phyloP scores from a whole-genome alignment of 2,888 invertebrate genomes.

The Yponomeuta sedellus region DNA sequence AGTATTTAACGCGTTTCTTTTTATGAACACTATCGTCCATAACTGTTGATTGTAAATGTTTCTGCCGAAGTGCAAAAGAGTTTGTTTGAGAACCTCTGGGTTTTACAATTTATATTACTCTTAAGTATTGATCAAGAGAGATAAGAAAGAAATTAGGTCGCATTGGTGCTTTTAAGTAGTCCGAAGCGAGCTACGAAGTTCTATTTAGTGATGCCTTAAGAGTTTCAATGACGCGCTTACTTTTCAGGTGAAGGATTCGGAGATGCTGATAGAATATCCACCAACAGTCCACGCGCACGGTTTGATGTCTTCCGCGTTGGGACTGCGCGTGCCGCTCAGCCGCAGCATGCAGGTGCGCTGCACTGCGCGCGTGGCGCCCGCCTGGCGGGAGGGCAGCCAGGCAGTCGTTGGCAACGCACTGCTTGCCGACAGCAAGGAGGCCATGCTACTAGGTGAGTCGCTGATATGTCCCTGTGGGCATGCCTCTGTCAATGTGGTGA shows the following conservation, averaged over 20 bases:
- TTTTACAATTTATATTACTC: too few species aligned
- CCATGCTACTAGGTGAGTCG: conserved; percentile 21
- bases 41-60: too few species aligned
- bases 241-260: conserved; percentile 19
- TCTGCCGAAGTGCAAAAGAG: too few species aligned
- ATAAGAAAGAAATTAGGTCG: too few species aligned
- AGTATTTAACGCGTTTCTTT: too few species aligned
- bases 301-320: conserved; percentile 19
- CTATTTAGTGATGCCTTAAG: background rate
- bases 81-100: too few species aligned
- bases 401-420: conserved; percentile 18
- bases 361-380: conserved; percentile 20
- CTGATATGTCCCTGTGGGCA: background rate
- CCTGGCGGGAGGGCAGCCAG: conserved; percentile 21
- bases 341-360: conserved; percentile 21
- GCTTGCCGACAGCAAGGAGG: conserved; percentile 21
- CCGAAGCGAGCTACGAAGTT: too few species aligned
- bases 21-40: too few species aligned
- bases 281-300: conserved; percentile 20
- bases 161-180: too few species aligned
- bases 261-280: conserved; percentile 19
- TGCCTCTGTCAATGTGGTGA: too few species aligned
- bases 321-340: conserved; percentile 20
- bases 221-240: background rate
- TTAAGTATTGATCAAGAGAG: too few species aligned